Evolutionary conservation across 2,797 vertebrate genomes (phyloP).

Genomic region (Orestias chungarensis): DNA sequence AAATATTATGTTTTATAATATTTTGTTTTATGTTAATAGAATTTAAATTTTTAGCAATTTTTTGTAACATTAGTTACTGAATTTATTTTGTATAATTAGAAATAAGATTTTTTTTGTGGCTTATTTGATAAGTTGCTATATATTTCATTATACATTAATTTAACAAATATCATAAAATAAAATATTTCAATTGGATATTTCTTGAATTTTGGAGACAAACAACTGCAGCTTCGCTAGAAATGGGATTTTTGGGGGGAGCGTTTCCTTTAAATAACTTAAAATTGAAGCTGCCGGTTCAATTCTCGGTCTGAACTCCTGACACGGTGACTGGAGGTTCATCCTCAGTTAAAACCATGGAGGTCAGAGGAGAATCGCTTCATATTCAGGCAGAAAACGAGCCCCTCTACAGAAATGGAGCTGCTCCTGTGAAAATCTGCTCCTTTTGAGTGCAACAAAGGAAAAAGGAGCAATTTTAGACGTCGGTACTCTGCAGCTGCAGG

Average conservation of each 20-base stretch:
- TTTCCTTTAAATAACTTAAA: not conserved
- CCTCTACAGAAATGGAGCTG: constrained; percentile 4
- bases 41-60: too few species aligned
- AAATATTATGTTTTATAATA: too few species aligned
- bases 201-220: not conserved
- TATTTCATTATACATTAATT: too few species aligned
- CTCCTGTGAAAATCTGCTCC: constrained; percentile 4
- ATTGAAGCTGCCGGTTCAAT: not conserved
- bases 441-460: not conserved
- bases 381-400: not conserved
- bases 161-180: not conserved
- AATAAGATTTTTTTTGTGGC: too few species aligned
- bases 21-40: too few species aligned
- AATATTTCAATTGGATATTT: not conserved
- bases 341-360: not conserved
- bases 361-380: not conserved
- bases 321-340: not conserved
- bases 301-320: not conserved
- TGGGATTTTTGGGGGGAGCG: not conserved
- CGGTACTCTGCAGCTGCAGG: not conserved
- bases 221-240: not conserved
- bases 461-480: constrained; percentile 2
- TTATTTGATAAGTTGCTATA: too few species aligned
- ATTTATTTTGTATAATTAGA: too few species aligned
- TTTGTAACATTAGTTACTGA: too few species aligned